Conservation (phyloP, 1,140 invertebrate genomes). For the Musca vetustissima region DNA sequence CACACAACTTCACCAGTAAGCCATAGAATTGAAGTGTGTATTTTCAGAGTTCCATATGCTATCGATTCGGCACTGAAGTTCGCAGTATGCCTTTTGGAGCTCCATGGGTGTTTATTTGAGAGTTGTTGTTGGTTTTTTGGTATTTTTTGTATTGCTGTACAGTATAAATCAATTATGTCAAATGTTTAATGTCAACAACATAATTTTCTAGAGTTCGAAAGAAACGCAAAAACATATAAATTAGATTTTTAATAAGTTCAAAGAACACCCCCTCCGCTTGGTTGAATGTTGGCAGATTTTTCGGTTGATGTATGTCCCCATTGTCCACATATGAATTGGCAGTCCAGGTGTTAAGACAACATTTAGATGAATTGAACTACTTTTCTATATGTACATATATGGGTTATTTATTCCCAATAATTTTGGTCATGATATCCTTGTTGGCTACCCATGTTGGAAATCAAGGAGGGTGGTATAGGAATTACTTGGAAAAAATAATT, state of each 20-base stretch:
- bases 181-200: constrained; percentile 24
- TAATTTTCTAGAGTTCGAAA: constrained; percentile 1
- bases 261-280: background rate
- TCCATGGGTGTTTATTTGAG: constrained; percentile 11
- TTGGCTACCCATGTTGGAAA: too few relatives aligned
- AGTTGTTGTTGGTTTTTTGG: background rate
- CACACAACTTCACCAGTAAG: too few relatives aligned
- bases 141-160: background rate
- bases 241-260: constrained; percentile 18
- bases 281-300: background rate
- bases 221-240: background rate
- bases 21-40: too few relatives aligned
- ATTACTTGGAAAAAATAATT: too few relatives aligned
- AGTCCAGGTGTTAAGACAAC: constrained; percentile 14
- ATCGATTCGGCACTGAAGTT: background rate
- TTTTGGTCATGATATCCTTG: too few relatives aligned
- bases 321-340: too few relatives aligned
- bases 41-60: too few relatives aligned
- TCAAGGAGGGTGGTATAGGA: too few relatives aligned
- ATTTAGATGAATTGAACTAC: background rate
- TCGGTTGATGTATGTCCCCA: background rate
- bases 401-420: too few relatives aligned
- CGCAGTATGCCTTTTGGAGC: background rate
- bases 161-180: constrained; percentile 24
- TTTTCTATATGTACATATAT: too few relatives aligned